These are phyloP conservation scores for Strix aluco DNA, from an alignment of 2,113 vertebrate species.

Conservation along the genomic window DNA sequence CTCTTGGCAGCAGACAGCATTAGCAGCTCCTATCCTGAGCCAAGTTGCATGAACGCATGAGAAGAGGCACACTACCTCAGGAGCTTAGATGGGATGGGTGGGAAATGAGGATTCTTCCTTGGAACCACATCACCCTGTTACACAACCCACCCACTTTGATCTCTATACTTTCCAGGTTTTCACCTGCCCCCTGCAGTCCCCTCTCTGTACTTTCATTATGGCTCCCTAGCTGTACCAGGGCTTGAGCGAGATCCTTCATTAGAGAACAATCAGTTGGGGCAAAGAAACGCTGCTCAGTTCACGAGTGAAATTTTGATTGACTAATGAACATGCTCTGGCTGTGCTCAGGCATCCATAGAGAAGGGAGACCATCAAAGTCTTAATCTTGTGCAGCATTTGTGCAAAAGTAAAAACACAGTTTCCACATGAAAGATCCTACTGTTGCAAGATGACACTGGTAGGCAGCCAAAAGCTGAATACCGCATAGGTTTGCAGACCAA, in stretches of 20 bases:
- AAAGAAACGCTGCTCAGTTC: neutral
- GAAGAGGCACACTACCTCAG: rapidly evolving
- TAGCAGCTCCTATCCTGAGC: neutral
- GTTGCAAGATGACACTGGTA: neutral
- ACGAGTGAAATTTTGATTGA: neutral
- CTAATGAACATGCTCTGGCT: rapidly evolving
- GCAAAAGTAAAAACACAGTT: neutral
- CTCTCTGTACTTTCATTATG: neutral
- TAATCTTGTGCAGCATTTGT: neutral
- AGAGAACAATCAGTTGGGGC: neutral
- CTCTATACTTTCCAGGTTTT: neutral
- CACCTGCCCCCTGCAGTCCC: neutral
- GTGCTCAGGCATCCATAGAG: neutral
- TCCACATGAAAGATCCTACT: neutral
- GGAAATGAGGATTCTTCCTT: neutral
- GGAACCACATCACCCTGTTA: neutral
- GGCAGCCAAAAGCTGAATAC: neutral
- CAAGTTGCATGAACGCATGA: neutral
- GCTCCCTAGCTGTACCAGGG: neutral
- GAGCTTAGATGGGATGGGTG: neutral
- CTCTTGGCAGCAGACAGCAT: neutral
- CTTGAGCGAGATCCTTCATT: neutral
- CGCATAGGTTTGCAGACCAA: neutral
- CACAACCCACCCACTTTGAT: neutral
- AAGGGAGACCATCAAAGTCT: neutral